These are phyloP conservation scores for Parus major DNA, from an alignment of 2,113 vertebrate species.

Conservation along the genomic window DNA sequence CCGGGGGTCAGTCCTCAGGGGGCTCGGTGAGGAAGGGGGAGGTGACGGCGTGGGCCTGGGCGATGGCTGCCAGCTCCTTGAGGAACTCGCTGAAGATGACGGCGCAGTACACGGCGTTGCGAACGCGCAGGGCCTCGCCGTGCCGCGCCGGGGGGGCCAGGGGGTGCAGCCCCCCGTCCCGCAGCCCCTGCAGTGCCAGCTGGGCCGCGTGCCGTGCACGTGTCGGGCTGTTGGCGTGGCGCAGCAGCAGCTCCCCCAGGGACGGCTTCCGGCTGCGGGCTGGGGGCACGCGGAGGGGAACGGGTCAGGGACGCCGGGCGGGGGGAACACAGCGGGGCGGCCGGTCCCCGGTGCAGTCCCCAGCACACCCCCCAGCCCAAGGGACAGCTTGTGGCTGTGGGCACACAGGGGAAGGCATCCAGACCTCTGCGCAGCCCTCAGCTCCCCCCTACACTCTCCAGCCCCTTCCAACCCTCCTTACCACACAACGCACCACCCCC, in stretches of 20 bases:
- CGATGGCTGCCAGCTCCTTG: slow-evolving; percentile 93
- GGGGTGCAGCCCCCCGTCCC: neutral
- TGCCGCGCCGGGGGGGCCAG: slow-evolving; percentile 38
- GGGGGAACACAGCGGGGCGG: neutral
- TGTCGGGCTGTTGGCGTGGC: neutral
- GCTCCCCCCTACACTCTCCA: too few relatives aligned
- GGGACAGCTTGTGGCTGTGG: slow-evolving; percentile 79
- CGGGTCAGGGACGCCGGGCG: rapidly evolving
- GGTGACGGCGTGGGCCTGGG: slow-evolving; percentile 91
- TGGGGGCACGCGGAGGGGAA: neutral
- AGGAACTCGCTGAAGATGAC: slow-evolving; percentile 96
- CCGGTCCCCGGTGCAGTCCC: rapidly evolving
- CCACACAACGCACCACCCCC: neutral
- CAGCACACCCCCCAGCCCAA: neutral
- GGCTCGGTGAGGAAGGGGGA: slow-evolving; percentile 86
- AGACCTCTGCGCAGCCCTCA: neutral
- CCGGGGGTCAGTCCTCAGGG: slow-evolving; percentile 77
- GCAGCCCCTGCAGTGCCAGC: neutral
- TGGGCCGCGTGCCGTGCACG: neutral
- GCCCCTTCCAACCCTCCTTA: neutral
- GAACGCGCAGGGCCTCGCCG: slow-evolving; percentile 88
- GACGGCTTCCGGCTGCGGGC: neutral
- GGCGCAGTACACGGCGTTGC: slow-evolving; percentile 93
- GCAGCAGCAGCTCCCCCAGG: slow-evolving; percentile 9
- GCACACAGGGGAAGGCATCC: neutral